phyloP scores from a whole-genome alignment of 2,888 invertebrate genomes.

The Carterocephalus palaemon region DNA sequence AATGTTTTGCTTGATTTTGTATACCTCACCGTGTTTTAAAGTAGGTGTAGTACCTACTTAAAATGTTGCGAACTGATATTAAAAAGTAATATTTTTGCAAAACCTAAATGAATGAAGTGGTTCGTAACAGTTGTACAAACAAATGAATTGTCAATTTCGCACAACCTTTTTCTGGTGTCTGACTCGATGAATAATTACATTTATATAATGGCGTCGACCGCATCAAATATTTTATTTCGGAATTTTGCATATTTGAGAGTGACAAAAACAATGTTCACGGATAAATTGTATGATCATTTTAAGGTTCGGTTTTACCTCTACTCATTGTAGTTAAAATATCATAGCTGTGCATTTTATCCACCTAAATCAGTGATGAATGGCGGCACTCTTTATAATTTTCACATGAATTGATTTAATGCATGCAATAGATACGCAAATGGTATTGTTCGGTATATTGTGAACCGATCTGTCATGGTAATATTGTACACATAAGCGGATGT shows the following conservation, averaged over 20 bases:
- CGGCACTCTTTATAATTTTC: background rate
- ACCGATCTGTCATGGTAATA: conserved; percentile 52
- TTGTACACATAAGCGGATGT: conserved; percentile 61
- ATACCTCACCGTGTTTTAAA: too few species aligned
- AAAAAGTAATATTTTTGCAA: too few species aligned
- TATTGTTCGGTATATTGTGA: conserved; percentile 40
- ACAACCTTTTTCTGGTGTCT: conserved; percentile 67
- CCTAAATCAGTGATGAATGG: conserved; percentile 3
- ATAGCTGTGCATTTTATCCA: conserved; percentile 16
- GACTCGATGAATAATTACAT: conserved; percentile 72
- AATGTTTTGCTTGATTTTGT: too few species aligned
- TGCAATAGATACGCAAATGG: background rate
- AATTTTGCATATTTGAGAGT: conserved; percentile 71
- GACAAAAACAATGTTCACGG: conserved; percentile 62
- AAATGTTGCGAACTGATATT: too few species aligned
- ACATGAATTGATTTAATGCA: background rate
- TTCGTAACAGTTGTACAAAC: conserved; percentile 62
- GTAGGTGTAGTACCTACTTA: too few species aligned
- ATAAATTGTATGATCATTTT: conserved; percentile 47
- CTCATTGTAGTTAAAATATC: conserved; percentile 27
- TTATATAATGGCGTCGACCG: conserved; percentile 69
- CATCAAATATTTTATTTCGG: conserved; percentile 70
- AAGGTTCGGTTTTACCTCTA: conserved; percentile 36
- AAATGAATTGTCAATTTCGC: conserved; percentile 71
- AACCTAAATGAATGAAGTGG: conserved; percentile 57